phyloP scores from a whole-genome alignment of 2,113 vertebrate genomes.

The human region DNA sequence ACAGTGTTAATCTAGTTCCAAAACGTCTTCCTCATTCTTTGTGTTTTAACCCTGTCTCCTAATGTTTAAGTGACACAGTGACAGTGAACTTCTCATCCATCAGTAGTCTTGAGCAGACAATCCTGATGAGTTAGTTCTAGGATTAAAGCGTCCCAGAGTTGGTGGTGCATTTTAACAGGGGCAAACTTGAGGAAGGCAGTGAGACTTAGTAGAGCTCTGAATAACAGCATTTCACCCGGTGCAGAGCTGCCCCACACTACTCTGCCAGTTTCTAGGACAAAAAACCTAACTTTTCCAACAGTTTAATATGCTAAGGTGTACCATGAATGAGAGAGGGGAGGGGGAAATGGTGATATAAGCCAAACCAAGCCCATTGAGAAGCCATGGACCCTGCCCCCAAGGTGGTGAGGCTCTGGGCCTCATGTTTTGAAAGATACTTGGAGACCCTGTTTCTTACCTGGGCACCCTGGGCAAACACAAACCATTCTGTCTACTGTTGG shows the following conservation, averaged over 20 bases:
- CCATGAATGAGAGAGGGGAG: neutral
- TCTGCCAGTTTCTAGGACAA: neutral
- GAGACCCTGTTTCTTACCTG: neutral
- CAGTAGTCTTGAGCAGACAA: neutral
- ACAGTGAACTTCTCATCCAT: neutral
- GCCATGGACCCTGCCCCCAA: too few relatives aligned
- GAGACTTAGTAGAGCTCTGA: neutral
- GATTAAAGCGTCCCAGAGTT: neutral
- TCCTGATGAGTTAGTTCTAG: neutral
- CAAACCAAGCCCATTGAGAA: neutral
- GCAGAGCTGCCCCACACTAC: neutral
- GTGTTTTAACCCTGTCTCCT: neutral
- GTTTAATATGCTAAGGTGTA: neutral
- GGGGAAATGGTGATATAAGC: neutral
- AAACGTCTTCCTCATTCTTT: neutral
- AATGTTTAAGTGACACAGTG: neutral
- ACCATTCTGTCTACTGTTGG: neutral
- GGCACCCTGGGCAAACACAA: neutral
- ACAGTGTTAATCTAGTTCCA: neutral
- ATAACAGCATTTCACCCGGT: neutral
- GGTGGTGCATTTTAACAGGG: neutral
- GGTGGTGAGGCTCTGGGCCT: neutral
- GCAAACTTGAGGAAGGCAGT: neutral
- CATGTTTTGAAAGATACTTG: neutral
- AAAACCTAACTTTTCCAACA: too few relatives aligned